Conservation (phyloP, 2,113 vertebrate genomes). For the Furnarius figulus region DNA sequence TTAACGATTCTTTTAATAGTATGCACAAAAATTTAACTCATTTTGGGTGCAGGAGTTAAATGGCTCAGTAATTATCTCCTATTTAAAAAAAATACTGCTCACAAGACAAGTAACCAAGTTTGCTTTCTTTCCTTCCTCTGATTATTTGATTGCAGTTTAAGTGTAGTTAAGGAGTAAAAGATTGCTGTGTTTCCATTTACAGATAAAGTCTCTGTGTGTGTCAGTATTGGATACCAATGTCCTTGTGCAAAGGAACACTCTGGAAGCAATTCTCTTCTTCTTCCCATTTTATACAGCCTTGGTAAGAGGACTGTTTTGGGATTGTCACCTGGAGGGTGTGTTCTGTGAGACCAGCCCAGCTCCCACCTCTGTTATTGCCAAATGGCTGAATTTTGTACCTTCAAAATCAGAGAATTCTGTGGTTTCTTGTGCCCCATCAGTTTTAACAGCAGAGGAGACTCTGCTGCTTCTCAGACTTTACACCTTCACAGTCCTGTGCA, state of each 20-base stretch:
- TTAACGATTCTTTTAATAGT: neutral
- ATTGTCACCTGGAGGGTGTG: neutral
- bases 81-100: neutral
- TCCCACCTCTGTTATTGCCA: neutral
- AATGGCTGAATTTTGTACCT: neutral
- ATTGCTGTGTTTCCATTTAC: neutral
- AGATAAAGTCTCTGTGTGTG: constrained; percentile 87
- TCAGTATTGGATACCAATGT: constrained; percentile 92
- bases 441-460: neutral
- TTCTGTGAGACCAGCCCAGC: neutral
- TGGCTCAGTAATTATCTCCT: neutral
- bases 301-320: constrained; percentile 72
- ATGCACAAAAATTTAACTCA: neutral
- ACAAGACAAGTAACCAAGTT: neutral
- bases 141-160: neutral
- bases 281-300: constrained; percentile 87
- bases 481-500: neutral
- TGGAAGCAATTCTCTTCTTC: constrained; percentile 93
- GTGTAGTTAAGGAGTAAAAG: neutral
- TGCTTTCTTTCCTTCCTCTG: neutral
- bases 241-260: constrained; percentile 92
- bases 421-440: neutral
- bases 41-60: neutral
- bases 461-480: neutral
- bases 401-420: neutral